phyloP scores from a whole-genome alignment of 2,888 invertebrate species.

The Apotomis turbidana region DNA sequence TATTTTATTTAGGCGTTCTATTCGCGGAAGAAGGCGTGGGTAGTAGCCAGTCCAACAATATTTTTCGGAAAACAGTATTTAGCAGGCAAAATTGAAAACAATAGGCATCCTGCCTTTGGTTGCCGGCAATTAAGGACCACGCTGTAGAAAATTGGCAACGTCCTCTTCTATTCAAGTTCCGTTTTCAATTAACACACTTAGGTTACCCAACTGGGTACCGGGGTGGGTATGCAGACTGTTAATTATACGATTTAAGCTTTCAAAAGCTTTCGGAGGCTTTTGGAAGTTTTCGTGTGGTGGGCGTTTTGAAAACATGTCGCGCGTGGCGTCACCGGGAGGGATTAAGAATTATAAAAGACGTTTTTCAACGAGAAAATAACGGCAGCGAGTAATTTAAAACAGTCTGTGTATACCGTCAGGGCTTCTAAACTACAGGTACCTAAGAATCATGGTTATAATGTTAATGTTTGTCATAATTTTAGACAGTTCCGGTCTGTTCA shows the following conservation, averaged over 20 bases:
- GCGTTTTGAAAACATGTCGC: constrained; percentile 21
- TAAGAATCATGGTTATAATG: no score
- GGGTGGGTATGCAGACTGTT: constrained; percentile 23
- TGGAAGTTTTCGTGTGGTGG: constrained; percentile 28
- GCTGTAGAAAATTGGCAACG: constrained; percentile 30
- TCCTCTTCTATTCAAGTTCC: constrained; percentile 32
- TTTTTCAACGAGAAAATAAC: not conserved
- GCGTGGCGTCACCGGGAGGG: not conserved
- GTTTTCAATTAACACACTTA: constrained; percentile 39
- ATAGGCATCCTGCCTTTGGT: not conserved
- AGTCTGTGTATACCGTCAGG: no score
- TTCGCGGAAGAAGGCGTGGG: no score
- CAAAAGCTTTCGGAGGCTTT: constrained; percentile 28
- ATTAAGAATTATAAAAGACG: not conserved
- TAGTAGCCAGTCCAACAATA: no score
- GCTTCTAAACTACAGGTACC: no score
- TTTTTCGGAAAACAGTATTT: not conserved
- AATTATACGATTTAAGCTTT: constrained; percentile 33
- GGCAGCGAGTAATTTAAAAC: not conserved
- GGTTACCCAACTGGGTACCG: constrained; percentile 33
- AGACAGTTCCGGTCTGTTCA: no score
- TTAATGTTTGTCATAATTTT: no score
- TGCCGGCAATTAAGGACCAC: constrained; percentile 23
- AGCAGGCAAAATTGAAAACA: not conserved
- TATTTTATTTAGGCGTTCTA: no score